Conservation (phyloP, 2,113 vertebrate species). For the Alethe castanea region DNA sequence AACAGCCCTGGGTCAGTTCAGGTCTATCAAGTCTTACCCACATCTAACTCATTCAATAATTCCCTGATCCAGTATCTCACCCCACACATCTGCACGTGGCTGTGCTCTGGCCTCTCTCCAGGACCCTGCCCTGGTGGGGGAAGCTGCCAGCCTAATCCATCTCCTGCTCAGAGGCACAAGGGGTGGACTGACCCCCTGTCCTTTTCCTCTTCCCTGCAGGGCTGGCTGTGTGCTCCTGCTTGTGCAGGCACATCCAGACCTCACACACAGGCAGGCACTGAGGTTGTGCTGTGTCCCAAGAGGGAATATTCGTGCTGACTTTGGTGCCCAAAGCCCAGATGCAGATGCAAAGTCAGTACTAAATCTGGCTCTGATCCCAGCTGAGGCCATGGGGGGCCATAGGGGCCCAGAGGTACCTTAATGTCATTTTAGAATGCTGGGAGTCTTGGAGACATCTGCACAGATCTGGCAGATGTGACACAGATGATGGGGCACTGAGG, state of each 20-base stretch:
- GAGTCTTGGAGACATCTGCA: neutral
- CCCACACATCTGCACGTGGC: neutral
- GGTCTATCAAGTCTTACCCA: neutral
- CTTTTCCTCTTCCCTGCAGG: neutral
- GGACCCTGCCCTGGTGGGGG: accelerated
- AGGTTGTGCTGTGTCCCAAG: accelerated
- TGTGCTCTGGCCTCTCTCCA: neutral
- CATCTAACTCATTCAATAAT: neutral
- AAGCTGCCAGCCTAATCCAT: neutral
- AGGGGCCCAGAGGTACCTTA: neutral
- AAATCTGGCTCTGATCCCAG: neutral
- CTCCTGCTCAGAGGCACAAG: neutral
- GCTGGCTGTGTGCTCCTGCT: neutral
- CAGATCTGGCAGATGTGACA: neutral
- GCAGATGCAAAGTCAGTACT: neutral
- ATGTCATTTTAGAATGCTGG: neutral
- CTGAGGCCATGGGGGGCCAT: neutral
- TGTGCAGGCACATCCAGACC: neutral
- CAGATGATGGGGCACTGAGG: accelerated
- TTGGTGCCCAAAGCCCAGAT: neutral
- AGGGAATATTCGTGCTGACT: too few relatives aligned
- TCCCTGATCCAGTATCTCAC: neutral
- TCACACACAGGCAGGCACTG: neutral
- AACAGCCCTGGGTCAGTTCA: neutral
- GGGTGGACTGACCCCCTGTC: neutral